These are phyloP conservation scores for Bombycilla garrulus DNA, from an alignment of 2,113 vertebrate species.

Conservation along the genomic window DNA sequence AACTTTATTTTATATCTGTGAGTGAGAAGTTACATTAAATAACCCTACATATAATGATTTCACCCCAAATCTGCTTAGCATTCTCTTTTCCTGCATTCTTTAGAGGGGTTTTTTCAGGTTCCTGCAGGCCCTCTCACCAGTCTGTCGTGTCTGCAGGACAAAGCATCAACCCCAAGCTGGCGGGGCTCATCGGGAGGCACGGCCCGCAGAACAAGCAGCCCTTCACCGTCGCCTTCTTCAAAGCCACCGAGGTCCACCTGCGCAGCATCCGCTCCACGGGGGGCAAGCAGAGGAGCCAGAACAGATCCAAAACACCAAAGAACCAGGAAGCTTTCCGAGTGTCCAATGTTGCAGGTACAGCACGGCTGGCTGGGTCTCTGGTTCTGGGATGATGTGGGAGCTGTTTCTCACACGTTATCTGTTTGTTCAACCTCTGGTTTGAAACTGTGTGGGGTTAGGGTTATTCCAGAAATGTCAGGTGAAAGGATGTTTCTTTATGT, in stretches of 20 bases:
- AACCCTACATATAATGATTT: not conserved
- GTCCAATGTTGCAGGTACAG: conserved; percentile 86
- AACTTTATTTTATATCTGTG: not conserved
- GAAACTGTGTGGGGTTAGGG: not conserved
- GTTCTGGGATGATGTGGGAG: fast-evolving
- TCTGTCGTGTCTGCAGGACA: conserved; percentile 75
- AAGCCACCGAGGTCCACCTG: conserved; percentile 94
- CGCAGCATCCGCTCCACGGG: conserved; percentile 89
- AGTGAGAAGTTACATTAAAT: conserved; percentile 22
- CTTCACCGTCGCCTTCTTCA: conserved; percentile 98
- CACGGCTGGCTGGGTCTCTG: fast-evolving
- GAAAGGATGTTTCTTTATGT: not conserved
- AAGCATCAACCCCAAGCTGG: conserved; percentile 89
- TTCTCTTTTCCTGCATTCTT: conserved; percentile 70
- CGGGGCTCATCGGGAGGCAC: conserved; percentile 87
- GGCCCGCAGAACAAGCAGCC: conserved; percentile 97
- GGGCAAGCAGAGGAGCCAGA: conserved; percentile 88
- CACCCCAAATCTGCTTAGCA: conserved; percentile 9
- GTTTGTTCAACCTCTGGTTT: not conserved
- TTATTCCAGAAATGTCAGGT: not conserved
- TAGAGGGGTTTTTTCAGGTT: conserved; percentile 72
- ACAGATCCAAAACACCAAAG: conserved; percentile 87
- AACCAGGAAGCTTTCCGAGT: conserved; percentile 89
- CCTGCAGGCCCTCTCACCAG: not conserved
- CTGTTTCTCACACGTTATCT: not conserved